phyloP scores from a whole-genome alignment of 2,888 invertebrate species.

The Torymus auratus region DNA sequence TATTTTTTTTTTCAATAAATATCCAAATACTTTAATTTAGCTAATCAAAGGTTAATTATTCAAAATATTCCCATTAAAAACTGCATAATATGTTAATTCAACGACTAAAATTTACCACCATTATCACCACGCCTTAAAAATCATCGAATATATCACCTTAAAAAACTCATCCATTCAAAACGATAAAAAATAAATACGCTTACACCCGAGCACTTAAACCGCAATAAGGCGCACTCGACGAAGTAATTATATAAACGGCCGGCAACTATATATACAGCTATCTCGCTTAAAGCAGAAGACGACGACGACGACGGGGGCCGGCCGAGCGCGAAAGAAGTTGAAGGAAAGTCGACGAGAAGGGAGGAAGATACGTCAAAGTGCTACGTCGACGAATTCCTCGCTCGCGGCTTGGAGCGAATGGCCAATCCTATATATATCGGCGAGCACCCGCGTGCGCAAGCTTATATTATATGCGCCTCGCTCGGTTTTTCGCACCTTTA shows the following conservation, averaged over 20 bases:
- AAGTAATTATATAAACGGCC: slow-evolving; percentile 20
- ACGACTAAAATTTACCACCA: too few species aligned
- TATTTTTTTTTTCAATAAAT: too few species aligned
- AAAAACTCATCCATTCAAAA: too few species aligned
- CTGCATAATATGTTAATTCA: too few species aligned
- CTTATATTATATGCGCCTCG: slow-evolving; percentile 28
- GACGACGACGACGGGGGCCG: too few species aligned
- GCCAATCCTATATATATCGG: slow-evolving; percentile 64
- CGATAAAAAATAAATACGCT: too few species aligned
- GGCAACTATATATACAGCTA: neutral
- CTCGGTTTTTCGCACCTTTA: slow-evolving; percentile 64
- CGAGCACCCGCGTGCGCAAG: slow-evolving; percentile 1
- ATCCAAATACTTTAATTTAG: too few species aligned
- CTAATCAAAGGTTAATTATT: too few species aligned
- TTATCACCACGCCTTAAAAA: too few species aligned
- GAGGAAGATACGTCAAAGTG: slow-evolving; percentile 66
- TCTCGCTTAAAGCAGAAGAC: slow-evolving; percentile 15
- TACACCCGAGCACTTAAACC: too few species aligned
- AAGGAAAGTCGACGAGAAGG: slow-evolving; percentile 31
- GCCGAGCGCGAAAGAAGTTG: slow-evolving; percentile 2
- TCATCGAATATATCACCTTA: too few species aligned
- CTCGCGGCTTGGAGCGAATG: slow-evolving; percentile 65
- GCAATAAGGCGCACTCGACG: neutral
- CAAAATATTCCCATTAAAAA: too few species aligned
- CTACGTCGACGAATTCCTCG: slow-evolving; percentile 74